Evolutionary conservation across 2,797 vertebrate species (phyloP).

Genomic region (Pteropus rufus): DNA sequence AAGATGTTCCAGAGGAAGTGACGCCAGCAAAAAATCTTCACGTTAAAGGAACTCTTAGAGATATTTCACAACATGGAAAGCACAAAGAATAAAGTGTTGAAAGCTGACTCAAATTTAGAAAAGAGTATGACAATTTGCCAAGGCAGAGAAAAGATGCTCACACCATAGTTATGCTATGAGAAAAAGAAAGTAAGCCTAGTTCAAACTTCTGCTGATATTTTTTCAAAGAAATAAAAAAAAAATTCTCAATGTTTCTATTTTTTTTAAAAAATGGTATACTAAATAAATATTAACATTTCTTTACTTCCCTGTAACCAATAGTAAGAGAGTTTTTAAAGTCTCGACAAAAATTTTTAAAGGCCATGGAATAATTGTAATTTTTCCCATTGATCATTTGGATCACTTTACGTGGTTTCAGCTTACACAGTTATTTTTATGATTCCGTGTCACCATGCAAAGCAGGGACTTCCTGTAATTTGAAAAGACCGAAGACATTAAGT

Average conservation of each 20-base stretch:
- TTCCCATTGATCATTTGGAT: not conserved
- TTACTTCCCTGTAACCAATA: not conserved
- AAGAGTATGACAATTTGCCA: not conserved
- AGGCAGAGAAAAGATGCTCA: not conserved
- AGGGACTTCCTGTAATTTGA: not conserved
- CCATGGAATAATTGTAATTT: not conserved
- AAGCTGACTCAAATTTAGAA: not conserved
- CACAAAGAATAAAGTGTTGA: not conserved
- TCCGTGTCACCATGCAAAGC: not conserved
- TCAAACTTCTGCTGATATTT: not conserved
- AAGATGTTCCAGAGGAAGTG: constrained; percentile 6
- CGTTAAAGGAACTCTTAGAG: not conserved
- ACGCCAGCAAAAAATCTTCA: not conserved
- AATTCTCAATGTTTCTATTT: not conserved
- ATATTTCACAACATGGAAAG: constrained; percentile 33
- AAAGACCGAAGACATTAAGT: not conserved
- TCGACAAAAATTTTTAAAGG: not conserved
- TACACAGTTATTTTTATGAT: not conserved
- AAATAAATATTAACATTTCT: not conserved
- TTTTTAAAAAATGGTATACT: not conserved
- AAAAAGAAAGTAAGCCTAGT: not conserved
- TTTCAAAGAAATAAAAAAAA: not conserved
- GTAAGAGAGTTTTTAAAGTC: not conserved
- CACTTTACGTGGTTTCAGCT: not conserved
- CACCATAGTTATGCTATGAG: not conserved